Base-by-base conservation (phyloP, 1,140 invertebrate genomes). In the Drosophila jambulina region DNA sequence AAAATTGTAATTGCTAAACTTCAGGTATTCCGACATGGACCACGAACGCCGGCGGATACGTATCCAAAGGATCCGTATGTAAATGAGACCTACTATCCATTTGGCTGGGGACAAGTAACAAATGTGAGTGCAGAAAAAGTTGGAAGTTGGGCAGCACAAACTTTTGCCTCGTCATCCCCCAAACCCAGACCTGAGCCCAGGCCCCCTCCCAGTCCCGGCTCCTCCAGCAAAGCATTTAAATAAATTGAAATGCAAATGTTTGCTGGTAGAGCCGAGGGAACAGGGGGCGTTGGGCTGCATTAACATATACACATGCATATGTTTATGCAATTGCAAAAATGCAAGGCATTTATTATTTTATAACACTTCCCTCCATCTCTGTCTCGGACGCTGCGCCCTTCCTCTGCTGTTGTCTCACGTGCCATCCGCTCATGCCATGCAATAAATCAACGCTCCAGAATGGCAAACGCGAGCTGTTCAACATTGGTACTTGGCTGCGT, bases 81-180 rank as follows among this genome's bases (percentile, higher is more conserved):
- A 54, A 95, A 95, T 82, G 91, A 95, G 46, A 94, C 93, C 10
- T 95, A 96, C 92, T 95, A 95, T 92, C 96, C 96, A 9, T 95
- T 95, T 82, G 97, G 97, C 38, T 96, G 96, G 95, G 96, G 96
- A 65, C 96, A 97, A 92, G 92, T 97, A 43, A 97, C 97, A 46
- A 95, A 95, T 91, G 97, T 97, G 94, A 95, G 94, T 94, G 56
- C 51, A 69, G 69, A 78, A 84, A 76, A 84, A 77, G 72, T 85
- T 82, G 77, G 70, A 84, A 78, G 70, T 85, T 82, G 77, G 70
- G 76, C 72, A 34, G 58, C 69, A 21, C 46, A 65, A 85, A 80
- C 64, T 88, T 82, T 87, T 82, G 53, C 75, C 74, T 63, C 51
- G 77, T 65, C 76, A 85, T 57, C 42, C 62, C 43, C 21, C 38